phyloP scores from a whole-genome alignment of 2,888 invertebrate genomes.

The Tetropium fuscum region DNA sequence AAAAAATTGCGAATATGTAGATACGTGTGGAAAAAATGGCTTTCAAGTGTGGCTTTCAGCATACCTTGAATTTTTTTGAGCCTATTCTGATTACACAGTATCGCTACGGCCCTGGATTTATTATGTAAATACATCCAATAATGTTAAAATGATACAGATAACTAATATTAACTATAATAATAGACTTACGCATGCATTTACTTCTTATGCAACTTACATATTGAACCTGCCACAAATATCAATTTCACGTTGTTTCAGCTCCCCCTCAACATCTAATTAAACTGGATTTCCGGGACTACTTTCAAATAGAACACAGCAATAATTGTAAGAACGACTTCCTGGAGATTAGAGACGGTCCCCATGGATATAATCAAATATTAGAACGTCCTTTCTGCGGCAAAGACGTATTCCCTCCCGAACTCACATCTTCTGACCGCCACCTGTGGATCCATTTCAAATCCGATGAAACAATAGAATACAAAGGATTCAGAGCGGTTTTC shows the following conservation, averaged over 20 bases:
- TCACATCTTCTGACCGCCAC: constrained; percentile 78
- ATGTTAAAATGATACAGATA: no score
- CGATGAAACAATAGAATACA: constrained; percentile 83
- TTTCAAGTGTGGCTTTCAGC: no score
- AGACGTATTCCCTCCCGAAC: constrained; percentile 78
- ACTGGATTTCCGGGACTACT: constrained; percentile 84
- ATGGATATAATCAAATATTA: constrained; percentile 77
- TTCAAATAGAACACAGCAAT: constrained; percentile 76
- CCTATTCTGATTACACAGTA: no score
- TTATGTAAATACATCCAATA: no score
- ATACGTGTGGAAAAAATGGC: no score
- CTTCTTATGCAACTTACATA: no score
- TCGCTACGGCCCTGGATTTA: no score
- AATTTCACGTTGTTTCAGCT: constrained; percentile 63
- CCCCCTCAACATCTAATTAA: constrained; percentile 75
- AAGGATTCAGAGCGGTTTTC: constrained; percentile 84
- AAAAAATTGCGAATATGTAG: no score
- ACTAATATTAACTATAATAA: no score
- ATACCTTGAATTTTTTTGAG: no score
- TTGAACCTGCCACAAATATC: no score
- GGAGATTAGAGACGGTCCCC: constrained; percentile 85
- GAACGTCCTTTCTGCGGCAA: constrained; percentile 75
- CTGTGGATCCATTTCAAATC: constrained; percentile 85
- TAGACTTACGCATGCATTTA: no score
- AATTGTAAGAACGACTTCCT: constrained; percentile 84